Evolutionary conservation across 2,113 vertebrate species (phyloP).

Genomic region (Datnioides undecimradiatus): DNA sequence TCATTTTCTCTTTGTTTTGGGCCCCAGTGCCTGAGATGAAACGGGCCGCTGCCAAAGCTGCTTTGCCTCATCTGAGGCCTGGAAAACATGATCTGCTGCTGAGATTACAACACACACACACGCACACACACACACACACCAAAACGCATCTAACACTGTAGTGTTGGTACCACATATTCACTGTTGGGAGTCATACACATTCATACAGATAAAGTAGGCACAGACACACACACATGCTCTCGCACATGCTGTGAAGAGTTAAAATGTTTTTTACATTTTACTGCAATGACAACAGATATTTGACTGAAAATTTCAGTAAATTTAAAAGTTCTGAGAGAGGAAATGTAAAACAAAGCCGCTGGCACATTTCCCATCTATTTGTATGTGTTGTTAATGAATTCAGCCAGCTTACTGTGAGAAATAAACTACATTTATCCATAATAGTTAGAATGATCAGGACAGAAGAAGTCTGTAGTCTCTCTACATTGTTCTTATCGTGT

Average conservation of each 20-base stretch:
- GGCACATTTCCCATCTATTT: not conserved
- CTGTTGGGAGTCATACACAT: slow-evolving; percentile 64
- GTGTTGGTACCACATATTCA: slow-evolving; percentile 51
- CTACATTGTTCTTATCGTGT: not conserved
- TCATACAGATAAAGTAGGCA: slow-evolving; percentile 57
- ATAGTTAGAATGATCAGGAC: not conserved
- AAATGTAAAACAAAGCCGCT: not conserved
- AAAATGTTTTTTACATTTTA: slow-evolving; percentile 30
- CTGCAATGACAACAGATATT: slow-evolving; percentile 21
- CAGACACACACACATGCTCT: not conserved
- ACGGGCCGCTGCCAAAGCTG: slow-evolving; percentile 84
- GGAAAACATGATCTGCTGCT: slow-evolving; percentile 88
- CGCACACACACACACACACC: slow-evolving; percentile 53
- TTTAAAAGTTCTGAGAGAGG: not conserved
- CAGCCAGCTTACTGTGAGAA: not conserved
- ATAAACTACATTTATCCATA: not conserved
- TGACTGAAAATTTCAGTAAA: slow-evolving; percentile 1
- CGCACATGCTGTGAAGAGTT: slow-evolving; percentile 4
- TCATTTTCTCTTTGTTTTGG: slow-evolving; percentile 90
- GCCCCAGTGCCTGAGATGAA: slow-evolving; percentile 88
- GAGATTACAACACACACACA: slow-evolving; percentile 83
- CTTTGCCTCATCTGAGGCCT: slow-evolving; percentile 88
- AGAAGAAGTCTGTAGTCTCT: not conserved
- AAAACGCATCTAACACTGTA: slow-evolving; percentile 67
- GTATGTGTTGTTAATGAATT: not conserved